Conservation (phyloP, 2,888 invertebrate genomes). For the Rhagonycha fulva region DNA sequence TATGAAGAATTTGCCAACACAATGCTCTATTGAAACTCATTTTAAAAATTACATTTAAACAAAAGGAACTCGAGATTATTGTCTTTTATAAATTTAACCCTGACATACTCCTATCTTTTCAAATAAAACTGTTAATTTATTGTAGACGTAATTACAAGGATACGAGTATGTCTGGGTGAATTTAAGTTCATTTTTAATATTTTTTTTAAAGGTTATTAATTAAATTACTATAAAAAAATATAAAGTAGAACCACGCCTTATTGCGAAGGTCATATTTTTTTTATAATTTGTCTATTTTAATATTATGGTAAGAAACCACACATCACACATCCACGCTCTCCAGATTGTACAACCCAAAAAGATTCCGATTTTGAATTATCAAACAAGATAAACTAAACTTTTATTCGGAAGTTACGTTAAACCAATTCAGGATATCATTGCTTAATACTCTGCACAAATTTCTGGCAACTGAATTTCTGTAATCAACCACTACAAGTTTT, state of each 20-base stretch:
- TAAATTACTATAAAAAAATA: background rate
- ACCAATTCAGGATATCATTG: background rate
- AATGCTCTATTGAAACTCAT: background rate
- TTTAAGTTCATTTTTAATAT: background rate
- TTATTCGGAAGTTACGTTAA: background rate
- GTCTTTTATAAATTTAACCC: slow-evolving; percentile 1
- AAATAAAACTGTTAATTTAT: background rate
- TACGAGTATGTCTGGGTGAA: background rate
- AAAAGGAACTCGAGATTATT: background rate
- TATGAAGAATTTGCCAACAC: background rate
- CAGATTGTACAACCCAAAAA: background rate
- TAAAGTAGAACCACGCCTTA: background rate
- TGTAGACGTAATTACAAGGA: background rate
- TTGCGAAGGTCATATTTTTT: background rate
- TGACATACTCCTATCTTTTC: background rate
- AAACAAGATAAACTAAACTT: background rate
- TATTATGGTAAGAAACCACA: background rate
- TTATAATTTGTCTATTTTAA: background rate
- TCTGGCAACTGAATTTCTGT: background rate
- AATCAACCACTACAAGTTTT: background rate
- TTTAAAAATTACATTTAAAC: background rate
- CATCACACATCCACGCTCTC: background rate
- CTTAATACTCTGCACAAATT: background rate
- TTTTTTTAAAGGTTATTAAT: background rate
- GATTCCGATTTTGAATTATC: background rate